phyloP scores from a whole-genome alignment of 2,797 vertebrate species.

The Poliocrania exsul region DNA sequence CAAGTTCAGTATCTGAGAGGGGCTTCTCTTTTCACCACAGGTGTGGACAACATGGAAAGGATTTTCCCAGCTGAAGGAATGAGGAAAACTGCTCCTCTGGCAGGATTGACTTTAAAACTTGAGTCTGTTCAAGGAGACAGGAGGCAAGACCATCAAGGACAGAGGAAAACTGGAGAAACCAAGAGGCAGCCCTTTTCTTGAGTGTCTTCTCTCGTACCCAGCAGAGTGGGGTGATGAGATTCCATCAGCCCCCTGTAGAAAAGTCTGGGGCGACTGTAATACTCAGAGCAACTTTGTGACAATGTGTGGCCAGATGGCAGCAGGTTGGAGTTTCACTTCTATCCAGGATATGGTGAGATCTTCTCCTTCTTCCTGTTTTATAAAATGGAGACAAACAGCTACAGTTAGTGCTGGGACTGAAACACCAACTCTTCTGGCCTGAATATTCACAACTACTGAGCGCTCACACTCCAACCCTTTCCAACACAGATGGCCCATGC shows the following conservation, averaged over 20 bases:
- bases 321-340: neutral
- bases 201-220: neutral
- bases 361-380: neutral
- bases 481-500: neutral
- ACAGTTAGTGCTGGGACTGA: neutral
- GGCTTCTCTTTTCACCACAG: slow-evolving; percentile 21
- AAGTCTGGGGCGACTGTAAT: neutral
- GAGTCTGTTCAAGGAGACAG: neutral
- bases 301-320: fast-evolving
- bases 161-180: neutral
- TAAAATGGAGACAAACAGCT: neutral
- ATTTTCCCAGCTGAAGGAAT: neutral
- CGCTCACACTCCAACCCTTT: neutral
- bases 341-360: neutral
- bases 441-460: neutral
- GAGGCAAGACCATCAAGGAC: neutral
- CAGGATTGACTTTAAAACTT: neutral
- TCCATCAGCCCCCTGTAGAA: slow-evolving; percentile 13
- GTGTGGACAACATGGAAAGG: neutral
- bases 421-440: neutral
- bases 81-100: neutral
- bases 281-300: neutral
- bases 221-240: neutral
- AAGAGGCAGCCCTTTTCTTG: fast-evolving
- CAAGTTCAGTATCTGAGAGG: neutral